Conservation (phyloP, 2,797 vertebrate genomes). For the Cercopithecus neglectus region DNA sequence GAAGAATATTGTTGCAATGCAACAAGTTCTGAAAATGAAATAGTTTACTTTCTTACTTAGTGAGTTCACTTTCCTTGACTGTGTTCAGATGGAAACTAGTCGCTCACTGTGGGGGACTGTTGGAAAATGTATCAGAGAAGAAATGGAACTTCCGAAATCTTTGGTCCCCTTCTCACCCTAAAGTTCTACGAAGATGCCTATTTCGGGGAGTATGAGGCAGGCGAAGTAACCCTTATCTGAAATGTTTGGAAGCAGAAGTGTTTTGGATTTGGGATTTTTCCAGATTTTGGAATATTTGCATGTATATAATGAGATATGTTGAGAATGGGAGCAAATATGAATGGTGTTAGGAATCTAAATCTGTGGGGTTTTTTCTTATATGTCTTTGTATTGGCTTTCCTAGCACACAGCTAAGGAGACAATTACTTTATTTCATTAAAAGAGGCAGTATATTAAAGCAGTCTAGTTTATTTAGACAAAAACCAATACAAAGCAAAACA, state of each 20-base stretch:
- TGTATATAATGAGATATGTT: neutral
- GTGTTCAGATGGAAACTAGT: neutral
- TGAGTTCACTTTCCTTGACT: neutral
- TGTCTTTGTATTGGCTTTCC: neutral
- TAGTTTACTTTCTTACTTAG: neutral
- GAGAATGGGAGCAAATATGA: neutral
- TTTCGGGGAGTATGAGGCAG: neutral
- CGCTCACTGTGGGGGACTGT: neutral
- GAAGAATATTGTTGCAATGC: neutral
- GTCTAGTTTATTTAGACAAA: neutral
- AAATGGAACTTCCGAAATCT: neutral
- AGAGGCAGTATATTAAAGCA: neutral
- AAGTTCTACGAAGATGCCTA: neutral
- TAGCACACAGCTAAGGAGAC: neutral
- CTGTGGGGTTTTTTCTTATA: neutral
- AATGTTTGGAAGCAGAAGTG: neutral
- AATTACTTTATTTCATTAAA: neutral
- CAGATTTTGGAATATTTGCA: neutral
- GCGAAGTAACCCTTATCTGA: neutral
- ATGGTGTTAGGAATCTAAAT: neutral
- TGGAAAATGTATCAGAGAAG: neutral
- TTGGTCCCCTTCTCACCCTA: neutral
- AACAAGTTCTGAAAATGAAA: neutral
- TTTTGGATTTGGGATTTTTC: neutral
- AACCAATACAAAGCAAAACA: neutral